A percentile compares a stretch with the other conserved stretches of the same genome.
Evolutionary conservation across 2,888 invertebrate species (phyloP).

Genomic region (Drymonia ruficornis): DNA sequence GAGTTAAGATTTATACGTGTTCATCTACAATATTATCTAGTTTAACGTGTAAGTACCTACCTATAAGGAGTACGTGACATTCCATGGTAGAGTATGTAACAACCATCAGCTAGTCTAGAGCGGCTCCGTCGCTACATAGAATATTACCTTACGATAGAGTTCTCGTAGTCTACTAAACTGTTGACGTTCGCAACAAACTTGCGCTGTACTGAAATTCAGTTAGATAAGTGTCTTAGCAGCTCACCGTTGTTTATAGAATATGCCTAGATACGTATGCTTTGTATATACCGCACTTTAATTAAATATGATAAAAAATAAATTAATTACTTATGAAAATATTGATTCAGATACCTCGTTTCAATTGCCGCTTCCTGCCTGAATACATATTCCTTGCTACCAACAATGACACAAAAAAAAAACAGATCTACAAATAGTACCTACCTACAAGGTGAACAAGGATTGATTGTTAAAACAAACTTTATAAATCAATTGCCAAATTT

Average conservation of each 20-base stretch:
- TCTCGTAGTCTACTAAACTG: conserved; percentile 47
- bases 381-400: no score
- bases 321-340: conserved; percentile 44
- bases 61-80: conserved; percentile 67
- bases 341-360: conserved; percentile 27
- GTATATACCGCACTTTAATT: conserved; percentile 61
- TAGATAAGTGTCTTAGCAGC: conserved; percentile 49
- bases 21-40: conserved; percentile 61
- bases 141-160: conserved; percentile 51
- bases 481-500: no score
- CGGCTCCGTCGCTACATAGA: conserved; percentile 57
- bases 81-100: conserved; percentile 71
- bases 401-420: no score
- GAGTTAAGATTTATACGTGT: conserved; percentile 62
- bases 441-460: not conserved
- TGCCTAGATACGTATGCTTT: conserved; percentile 55
- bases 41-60: conserved; percentile 46
- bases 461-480: not conserved
- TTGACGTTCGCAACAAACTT: conserved; percentile 66
- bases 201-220: conserved; percentile 55
- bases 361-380: conserved; percentile 12
- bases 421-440: not conserved
- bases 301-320: conserved; percentile 52
- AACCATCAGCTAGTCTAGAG: conserved; percentile 79
- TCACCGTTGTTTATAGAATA: conserved; percentile 52